Evolutionary conservation across 2,113 vertebrate genomes (phyloP).

Genomic region (Bungarus multicinctus): DNA sequence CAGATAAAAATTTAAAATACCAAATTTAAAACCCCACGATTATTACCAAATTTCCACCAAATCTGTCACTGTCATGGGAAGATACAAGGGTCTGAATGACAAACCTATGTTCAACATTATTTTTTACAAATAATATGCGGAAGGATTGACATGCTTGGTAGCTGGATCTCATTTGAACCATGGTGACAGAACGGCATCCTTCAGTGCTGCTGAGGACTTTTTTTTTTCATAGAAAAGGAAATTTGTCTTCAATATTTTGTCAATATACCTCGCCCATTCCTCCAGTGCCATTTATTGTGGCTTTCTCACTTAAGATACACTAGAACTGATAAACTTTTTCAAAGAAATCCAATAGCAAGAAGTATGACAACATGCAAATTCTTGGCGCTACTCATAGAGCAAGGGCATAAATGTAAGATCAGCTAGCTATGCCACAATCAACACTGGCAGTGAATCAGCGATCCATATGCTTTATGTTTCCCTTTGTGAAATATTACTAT

Average conservation of each 20-base stretch:
- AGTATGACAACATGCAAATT: background rate
- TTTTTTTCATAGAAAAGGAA: background rate
- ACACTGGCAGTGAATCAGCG: background rate
- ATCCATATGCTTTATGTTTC: background rate
- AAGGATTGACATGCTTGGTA: background rate
- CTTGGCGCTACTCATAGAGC: background rate
- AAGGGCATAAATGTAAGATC: background rate
- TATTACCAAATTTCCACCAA: too few species aligned
- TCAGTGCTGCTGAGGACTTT: background rate
- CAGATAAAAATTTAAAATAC: too few species aligned
- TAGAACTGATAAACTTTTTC: background rate
- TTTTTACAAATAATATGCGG: background rate
- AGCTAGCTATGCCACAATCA: background rate
- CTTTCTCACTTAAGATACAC: background rate
- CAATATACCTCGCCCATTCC: background rate
- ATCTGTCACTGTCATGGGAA: background rate
- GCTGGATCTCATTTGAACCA: background rate
- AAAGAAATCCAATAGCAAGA: background rate
- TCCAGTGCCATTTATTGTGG: background rate
- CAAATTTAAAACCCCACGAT: too few species aligned
- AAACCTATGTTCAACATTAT: background rate
- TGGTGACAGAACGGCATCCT: background rate
- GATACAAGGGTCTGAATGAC: background rate
- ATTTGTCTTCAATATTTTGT: background rate
- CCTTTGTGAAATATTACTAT: constrained; percentile 9